Evolutionary conservation across 1,140 invertebrate genomes (phyloP).

Genomic region (Cepaea nemoralis): DNA sequence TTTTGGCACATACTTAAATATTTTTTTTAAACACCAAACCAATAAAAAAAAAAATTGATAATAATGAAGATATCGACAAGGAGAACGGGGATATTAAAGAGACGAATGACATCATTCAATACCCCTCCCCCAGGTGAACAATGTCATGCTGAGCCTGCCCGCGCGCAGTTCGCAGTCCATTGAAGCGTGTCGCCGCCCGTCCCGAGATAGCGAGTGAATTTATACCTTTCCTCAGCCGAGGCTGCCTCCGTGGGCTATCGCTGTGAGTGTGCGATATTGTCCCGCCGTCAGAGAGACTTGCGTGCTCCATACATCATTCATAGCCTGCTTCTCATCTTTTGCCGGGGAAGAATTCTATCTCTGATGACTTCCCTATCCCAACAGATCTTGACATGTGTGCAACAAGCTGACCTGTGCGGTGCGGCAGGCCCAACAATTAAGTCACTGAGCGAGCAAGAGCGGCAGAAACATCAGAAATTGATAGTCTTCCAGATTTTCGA

Average conservation of each 20-base stretch:
- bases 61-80: not conserved
- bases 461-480: not conserved
- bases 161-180: not conserved
- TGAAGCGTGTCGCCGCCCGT: constrained; percentile 3
- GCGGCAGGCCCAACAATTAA: not conserved
- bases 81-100: not conserved
- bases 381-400: not conserved
- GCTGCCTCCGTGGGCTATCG: constrained; percentile 1
- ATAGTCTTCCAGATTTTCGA: not conserved
- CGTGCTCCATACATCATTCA: not conserved
- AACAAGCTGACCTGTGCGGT: not conserved
- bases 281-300: not conserved
- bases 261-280: not conserved
- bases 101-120: not conserved
- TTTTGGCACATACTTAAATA: too few relatives aligned
- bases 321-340: not conserved
- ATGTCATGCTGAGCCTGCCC: not conserved
- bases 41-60: not conserved
- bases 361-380: not conserved
- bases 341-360: not conserved
- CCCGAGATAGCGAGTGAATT: not conserved
- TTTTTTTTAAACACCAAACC: too few relatives aligned
- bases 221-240: not conserved
- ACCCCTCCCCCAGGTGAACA: not conserved
- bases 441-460: not conserved